Evolutionary conservation across 2,888 invertebrate genomes (phyloP), one percentile per base, ranked within the genome.

Genomic region (Fabriciana adippe): DNA sequence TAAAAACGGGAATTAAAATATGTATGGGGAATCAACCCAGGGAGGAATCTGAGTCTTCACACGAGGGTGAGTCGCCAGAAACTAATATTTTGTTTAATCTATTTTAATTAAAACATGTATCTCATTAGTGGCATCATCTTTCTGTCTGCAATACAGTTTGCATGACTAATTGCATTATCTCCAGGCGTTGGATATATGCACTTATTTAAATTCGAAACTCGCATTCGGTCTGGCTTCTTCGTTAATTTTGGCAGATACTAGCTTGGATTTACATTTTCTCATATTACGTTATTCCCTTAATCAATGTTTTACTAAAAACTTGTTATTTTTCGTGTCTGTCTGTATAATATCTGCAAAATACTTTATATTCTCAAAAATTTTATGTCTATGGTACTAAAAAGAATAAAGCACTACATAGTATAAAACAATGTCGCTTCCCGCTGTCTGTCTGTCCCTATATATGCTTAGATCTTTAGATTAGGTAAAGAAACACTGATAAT

Each of bases 151-250:
- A 4, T 51, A 16, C 50, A 51, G 41, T 51, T 61, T 61, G 61
- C 61, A 61, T 51, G 18, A 51, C 51, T 61, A 61, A 61, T 61
- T 61, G 61, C 18, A 8, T 61, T 61, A 41, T 51, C 18, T 31
- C 16, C 4, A 51, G 31, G 61, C 51, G 51, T 18, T 21, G 61
- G 14, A 51, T 61, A 61, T 51, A 61, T 61, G 61, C 61, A 61
- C 41, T 51, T 59, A 59, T 48, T 59, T 61, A 51, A 61, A 61
- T 51, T 61, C 41, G 18, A 16, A 31, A 35, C 61, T 61, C 50
- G 61, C 35, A 35, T 61, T 35, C 15, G 61, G 51, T 61, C 61
- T 61, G 51, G 18, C 16, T 50, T 60, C 16, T 35, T 61, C 61
- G 31, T 51, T 61, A 50, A 51, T 61, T 60, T 51, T 61, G 61